Conservation (phyloP, 2,888 invertebrate genomes). For the Heterodera filipjevi region DNA sequence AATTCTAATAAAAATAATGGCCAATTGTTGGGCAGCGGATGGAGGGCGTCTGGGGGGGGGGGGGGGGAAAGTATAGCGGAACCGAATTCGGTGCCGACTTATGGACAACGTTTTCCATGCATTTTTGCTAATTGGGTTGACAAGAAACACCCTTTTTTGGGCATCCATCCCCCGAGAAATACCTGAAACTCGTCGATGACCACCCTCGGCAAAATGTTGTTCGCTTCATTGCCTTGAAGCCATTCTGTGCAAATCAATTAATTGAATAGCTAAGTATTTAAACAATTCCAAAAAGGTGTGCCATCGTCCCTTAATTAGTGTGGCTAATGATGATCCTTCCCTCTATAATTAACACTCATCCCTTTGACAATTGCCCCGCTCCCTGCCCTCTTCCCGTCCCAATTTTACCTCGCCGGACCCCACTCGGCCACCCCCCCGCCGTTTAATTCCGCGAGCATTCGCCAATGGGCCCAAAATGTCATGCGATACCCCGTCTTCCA, state of each 20-base stretch:
- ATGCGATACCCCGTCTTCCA: slow-evolving; percentile 63
- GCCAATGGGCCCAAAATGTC: slow-evolving; percentile 76
- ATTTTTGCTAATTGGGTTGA: no score
- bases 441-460: slow-evolving; percentile 85
- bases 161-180: background rate
- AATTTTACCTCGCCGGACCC: background rate
- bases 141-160: no score
- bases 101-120: no score
- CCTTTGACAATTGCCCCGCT: no score
- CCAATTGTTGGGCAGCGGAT: no score
- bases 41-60: no score
- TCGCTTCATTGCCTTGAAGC: slow-evolving; percentile 82
- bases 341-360: no score
- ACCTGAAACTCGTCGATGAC: slow-evolving; percentile 60
- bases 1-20: no score
- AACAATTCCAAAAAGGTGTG: background rate
- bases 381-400: slow-evolving; percentile 40
- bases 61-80: no score
- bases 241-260: slow-evolving; percentile 69
- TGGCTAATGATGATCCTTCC: no score
- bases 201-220: slow-evolving; percentile 78
- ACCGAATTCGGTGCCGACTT: no score
- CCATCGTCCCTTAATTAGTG: no score
- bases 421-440: slow-evolving; percentile 75
- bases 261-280: background rate